Evolutionary conservation across 2,888 invertebrate species (phyloP).

Genomic region (Ormyrus nitidulus): DNA sequence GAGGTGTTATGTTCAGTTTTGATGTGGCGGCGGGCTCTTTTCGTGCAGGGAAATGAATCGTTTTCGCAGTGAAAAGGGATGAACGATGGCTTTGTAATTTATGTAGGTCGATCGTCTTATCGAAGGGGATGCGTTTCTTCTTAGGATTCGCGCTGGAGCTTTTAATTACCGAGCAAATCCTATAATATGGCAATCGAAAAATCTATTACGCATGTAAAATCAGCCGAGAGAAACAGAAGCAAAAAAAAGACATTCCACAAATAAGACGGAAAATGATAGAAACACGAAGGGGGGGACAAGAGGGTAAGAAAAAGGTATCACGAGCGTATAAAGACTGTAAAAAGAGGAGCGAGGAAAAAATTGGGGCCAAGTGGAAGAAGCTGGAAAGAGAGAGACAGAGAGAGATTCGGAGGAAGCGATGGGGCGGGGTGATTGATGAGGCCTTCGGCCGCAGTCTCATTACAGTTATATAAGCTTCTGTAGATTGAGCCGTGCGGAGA

Average conservation of each 20-base stretch:
- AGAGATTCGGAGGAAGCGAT: slow-evolving; percentile 41
- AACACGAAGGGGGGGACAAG: slow-evolving; percentile 31
- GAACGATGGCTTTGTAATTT: too few relatives aligned
- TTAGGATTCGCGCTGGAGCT: too few relatives aligned
- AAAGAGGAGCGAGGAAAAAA: slow-evolving; percentile 46
- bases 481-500: slow-evolving; percentile 72
- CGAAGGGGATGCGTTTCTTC: too few relatives aligned
- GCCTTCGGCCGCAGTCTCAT: slow-evolving; percentile 74
- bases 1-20: too few relatives aligned
- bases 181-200: too few relatives aligned
- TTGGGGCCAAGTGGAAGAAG: slow-evolving; percentile 24
- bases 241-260: neutral
- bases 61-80: too few relatives aligned
- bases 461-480: slow-evolving; percentile 76
- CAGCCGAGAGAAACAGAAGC: too few relatives aligned
- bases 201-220: too few relatives aligned
- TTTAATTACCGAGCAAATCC: too few relatives aligned
- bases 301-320: slow-evolving; percentile 13
- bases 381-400: slow-evolving; percentile 48
- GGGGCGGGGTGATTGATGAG: slow-evolving; percentile 73
- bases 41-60: too few relatives aligned
- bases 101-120: too few relatives aligned
- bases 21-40: too few relatives aligned
- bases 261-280: neutral
- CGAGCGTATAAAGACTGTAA: slow-evolving; percentile 38